Conservation (phyloP, 2,888 invertebrate genomes). For the Drosophila paucipuncta region DNA sequence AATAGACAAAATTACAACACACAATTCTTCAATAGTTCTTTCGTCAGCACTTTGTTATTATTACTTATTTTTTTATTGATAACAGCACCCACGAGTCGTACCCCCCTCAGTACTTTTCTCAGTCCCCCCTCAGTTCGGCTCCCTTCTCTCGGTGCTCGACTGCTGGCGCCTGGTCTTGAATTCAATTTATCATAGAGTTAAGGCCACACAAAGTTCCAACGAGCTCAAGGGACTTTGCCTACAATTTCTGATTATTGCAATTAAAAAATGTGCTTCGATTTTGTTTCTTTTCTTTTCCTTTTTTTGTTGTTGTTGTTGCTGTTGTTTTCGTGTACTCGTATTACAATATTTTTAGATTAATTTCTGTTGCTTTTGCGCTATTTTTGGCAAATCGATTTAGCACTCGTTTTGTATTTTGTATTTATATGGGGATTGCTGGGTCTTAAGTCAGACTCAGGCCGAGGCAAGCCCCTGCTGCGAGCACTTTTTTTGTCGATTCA, state of each 20-base stretch:
- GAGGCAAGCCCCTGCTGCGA: constrained; percentile 46
- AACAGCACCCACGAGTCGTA: constrained; percentile 34
- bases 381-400: constrained; percentile 54
- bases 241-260: constrained; percentile 73
- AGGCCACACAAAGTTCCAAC: constrained; percentile 48
- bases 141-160: not conserved
- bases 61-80: constrained; percentile 60
- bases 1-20: constrained; percentile 35
- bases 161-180: constrained; percentile 36
- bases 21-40: constrained; percentile 20
- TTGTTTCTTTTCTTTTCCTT: constrained; percentile 10
- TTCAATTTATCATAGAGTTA: constrained; percentile 65
- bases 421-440: constrained; percentile 26
- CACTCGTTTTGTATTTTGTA: constrained; percentile 46
- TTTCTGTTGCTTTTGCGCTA: constrained; percentile 32
- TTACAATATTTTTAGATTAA: constrained; percentile 31
- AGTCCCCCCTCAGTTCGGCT: not conserved
- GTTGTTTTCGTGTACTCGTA: constrained; percentile 2
- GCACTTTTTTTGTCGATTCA: constrained; percentile 43
- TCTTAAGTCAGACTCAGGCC: constrained; percentile 13
- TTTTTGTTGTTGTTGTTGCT: not conserved
- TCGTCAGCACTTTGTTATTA: constrained; percentile 30
- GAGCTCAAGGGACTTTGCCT: constrained; percentile 55
- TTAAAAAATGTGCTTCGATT: constrained; percentile 60
- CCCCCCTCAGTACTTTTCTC: not conserved